phyloP scores from a whole-genome alignment of 2,888 invertebrate genomes.

The Eristalis pertinax region DNA sequence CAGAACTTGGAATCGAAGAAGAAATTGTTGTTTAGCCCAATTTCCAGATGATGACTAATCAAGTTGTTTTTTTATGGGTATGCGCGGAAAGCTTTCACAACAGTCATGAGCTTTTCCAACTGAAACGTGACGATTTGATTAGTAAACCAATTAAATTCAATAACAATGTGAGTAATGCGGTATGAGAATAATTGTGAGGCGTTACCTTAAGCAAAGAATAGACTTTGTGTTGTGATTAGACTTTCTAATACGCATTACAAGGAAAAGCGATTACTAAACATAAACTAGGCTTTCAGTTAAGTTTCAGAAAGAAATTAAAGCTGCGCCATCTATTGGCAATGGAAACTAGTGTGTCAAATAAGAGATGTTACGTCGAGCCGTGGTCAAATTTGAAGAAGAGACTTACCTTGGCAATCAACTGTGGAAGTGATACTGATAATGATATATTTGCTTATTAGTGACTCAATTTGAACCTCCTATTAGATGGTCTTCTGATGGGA shows the following conservation, averaged over 20 bases:
- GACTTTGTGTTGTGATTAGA: background rate
- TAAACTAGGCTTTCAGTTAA: too few relatives aligned
- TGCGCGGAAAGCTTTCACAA: constrained; percentile 36
- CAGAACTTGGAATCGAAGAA: constrained; percentile 22
- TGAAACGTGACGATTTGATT: constrained; percentile 37
- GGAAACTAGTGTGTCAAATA: background rate
- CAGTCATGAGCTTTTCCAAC: constrained; percentile 44
- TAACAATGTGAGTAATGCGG: background rate
- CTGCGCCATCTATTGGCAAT: background rate
- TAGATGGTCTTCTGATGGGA: too few relatives aligned
- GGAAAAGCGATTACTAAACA: background rate
- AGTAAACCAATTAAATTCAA: constrained; percentile 30
- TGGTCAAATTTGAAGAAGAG: too few relatives aligned
- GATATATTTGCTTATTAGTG: too few relatives aligned
- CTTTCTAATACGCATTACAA: background rate
- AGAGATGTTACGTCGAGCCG: too few relatives aligned
- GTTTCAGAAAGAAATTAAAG: too few relatives aligned
- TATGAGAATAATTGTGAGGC: background rate
- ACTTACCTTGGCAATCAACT: too few relatives aligned
- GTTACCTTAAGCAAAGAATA: background rate
- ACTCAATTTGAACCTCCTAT: too few relatives aligned
- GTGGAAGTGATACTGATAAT: too few relatives aligned
- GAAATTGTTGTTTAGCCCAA: constrained; percentile 34
- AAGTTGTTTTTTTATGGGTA: constrained; percentile 1
- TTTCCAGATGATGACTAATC: constrained; percentile 61